Evolutionary conservation across 2,113 vertebrate genomes (phyloP), one percentile per base, ranked within the genome.

Genomic region (Scomber japonicus): DNA sequence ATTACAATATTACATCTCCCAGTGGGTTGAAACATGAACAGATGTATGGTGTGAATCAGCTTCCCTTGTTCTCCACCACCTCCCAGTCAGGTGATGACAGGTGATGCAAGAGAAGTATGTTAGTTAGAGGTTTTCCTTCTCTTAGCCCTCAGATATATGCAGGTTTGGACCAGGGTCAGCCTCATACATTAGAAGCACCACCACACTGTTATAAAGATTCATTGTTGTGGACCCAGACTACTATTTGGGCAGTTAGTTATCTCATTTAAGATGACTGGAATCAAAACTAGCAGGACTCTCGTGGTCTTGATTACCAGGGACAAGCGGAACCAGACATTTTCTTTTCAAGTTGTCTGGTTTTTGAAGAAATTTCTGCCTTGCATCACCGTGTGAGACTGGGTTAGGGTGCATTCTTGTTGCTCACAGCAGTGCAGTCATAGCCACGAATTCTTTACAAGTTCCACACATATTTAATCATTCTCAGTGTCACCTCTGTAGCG

Each of bases 391-490:
- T 62, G 50, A 77, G 24, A 27, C 24, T 27, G 24, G 24, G 55
- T 64, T 60, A 54, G 30, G 46, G 14, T 19, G 46, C 12, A 40
- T 64, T 71, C 55, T 35, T 54, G 19, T 78, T 79, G 50, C 61
- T 82, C 76, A 84, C 66, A 71, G 63, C 53, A 19, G 62, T 73
- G 66, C 50, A 50, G 86, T 84, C 86, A 71, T 24, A 45, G 53
- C 68, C 44, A 30, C 79, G 66, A 81, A 80, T 69, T 63, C 55
- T 74, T 78, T 24, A 73, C 69, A 75, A 55, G 74, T 65, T 71
- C 80, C 63, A 73, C 57, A 62, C 71, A 31, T 14, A 72, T 84
- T 89, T 80, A 81, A 88, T 92, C 82, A 89, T 55, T 57, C 24
- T 17, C 68, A 84, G 69, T 76, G 73, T 79, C 71, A 70, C 82